These are phyloP conservation scores for Pseudochirops cupreus DNA, from an alignment of 2,797 vertebrate genomes.

Conservation along the genomic window DNA sequence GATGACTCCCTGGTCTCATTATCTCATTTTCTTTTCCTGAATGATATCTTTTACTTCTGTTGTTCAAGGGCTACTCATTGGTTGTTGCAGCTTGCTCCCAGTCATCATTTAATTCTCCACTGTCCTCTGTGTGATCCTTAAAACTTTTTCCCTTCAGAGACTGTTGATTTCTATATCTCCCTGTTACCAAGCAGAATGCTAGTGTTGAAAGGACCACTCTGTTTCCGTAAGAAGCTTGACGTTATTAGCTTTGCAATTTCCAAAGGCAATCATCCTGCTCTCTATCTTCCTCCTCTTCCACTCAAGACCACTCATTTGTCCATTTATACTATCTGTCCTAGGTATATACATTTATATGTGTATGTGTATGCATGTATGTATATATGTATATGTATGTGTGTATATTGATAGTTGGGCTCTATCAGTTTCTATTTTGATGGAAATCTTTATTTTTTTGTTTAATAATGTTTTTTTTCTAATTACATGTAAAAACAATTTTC, in stretches of 20 bases:
- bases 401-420: too few species aligned
- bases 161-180: too few species aligned
- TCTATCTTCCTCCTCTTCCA: not conserved
- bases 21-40: not conserved
- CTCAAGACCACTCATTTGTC: not conserved
- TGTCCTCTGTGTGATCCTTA: not conserved
- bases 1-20: not conserved
- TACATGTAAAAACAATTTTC: too few species aligned
- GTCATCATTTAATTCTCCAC: not conserved
- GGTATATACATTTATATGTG: too few species aligned
- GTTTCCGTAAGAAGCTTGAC: too few species aligned
- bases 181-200: not conserved
- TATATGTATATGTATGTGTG: too few species aligned
- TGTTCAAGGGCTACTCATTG: not conserved
- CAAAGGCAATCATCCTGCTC: not conserved
- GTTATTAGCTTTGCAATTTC: not conserved
- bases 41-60: not conserved
- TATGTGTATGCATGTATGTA: too few species aligned
- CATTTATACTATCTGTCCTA: not conserved
- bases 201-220: not conserved
- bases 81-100: not conserved
- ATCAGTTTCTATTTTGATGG: not conserved
- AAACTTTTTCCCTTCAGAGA: too few species aligned
- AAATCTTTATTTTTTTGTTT: not conserved
- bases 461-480: too few species aligned